Evolutionary conservation across 35 echinoderm and acorn worm genomes (phyloP), one percentile per base, ranked within the genome.

Genomic region (Apostichopus japonicus): DNA sequence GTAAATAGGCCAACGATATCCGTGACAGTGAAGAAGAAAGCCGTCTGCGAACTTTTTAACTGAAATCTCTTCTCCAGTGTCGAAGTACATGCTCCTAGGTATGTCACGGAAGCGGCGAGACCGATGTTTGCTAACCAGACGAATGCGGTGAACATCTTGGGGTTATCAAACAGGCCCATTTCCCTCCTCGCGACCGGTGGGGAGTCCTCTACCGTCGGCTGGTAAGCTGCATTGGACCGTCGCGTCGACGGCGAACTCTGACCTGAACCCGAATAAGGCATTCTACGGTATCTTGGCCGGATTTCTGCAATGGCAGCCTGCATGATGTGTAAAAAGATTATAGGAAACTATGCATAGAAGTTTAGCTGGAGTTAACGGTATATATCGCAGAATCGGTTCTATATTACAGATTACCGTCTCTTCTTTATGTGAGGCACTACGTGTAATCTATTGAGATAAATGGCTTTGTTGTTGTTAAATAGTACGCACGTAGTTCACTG

Each of bases 1-100:
- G 91, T 79, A 7, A 93, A 54, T n/a, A 98, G 54, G 7, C 94
- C 87, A 17, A 93, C 86, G 10, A 94, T 93, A 67, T 95, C 94
- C 55, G 93, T 95, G 14, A 95, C 56, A 21, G 90, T 94, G 23
- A 91, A 88, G 65, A 98, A 90, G 6, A 92, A 87, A 27, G 92
- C 96, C 19, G 93, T 90, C 77, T 95, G 87, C 7, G 96, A 95
- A 44, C 94, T 98, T 63, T 95, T 94, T 17, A 98, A 94, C 55
- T 98, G 96, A 71, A 95, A 98, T 6, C 94, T 86, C 86, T 86
- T 92, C 78, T 98, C 96, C 11, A 98, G 87, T 7, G 96, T 98
- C 15, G 88, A 91, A 55, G 90, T 91, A 79, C 90, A 91, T 6
- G 90, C 90, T 8, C 90, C 90, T 79, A 91, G 58, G 90, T 91